phyloP scores from a whole-genome alignment of 2,888 invertebrate species.

The Eilema caniola region DNA sequence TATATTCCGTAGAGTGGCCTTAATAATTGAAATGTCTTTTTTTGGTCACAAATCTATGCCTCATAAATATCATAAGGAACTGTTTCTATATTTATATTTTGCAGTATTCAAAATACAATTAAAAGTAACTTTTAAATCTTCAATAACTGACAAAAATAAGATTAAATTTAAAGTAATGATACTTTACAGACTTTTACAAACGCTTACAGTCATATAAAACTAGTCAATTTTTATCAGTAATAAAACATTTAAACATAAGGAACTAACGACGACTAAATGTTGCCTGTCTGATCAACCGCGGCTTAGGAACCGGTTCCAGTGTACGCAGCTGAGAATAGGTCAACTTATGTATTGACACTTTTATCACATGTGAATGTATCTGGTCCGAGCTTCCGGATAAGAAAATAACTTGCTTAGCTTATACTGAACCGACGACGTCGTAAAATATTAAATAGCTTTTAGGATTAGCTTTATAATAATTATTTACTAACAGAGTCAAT shows the following conservation, averaged over 20 bases:
- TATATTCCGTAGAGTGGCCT: background rate
- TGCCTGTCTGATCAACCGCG: conserved; percentile 21
- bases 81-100: too few species aligned
- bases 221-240: too few species aligned
- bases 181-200: too few species aligned
- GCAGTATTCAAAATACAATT: too few species aligned
- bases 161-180: too few species aligned
- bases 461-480: too few species aligned
- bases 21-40: background rate
- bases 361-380: background rate
- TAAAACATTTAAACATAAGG: background rate
- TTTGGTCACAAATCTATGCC: too few species aligned
- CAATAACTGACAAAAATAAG: too few species aligned
- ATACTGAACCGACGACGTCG: background rate
- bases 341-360: conserved; percentile 15
- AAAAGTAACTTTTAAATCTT: too few species aligned
- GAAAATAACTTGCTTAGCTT: background rate
- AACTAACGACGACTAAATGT: conserved; percentile 15
- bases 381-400: background rate
- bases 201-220: too few species aligned
- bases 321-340: conserved; percentile 15
- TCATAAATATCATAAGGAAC: too few species aligned
- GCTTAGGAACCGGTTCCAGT: conserved; percentile 25
- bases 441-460: background rate
- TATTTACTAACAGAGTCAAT: too few species aligned